Conservation (phyloP, 2,797 vertebrate species). For the Florisuga fusca region DNA sequence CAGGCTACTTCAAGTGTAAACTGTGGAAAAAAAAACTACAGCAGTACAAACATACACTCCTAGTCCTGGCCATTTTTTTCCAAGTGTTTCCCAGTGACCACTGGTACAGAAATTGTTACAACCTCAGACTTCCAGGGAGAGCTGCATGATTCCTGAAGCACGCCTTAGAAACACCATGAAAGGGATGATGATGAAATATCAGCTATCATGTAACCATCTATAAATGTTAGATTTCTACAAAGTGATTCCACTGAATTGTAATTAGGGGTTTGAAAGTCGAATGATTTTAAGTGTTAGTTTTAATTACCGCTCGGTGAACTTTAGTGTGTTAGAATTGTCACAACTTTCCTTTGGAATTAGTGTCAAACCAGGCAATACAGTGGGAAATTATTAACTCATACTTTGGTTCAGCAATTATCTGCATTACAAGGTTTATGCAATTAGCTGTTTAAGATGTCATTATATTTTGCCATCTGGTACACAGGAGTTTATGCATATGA, state of each 20-base stretch:
- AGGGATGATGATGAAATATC: constrained; percentile 70
- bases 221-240: constrained; percentile 78
- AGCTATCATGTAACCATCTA: constrained; percentile 71
- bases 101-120: neutral
- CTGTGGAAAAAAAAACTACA: neutral
- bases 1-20: fast-evolving
- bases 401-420: constrained; percentile 85
- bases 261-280: constrained; percentile 85
- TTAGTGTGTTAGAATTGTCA: constrained; percentile 83
- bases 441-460: constrained; percentile 87
- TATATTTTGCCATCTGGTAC: constrained; percentile 88
- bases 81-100: neutral
- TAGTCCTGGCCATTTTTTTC: neutral
- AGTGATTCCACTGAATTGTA: constrained; percentile 79
- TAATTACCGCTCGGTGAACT: constrained; percentile 86
- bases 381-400: constrained; percentile 86
- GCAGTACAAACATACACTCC: neutral
- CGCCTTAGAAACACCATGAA: constrained; percentile 51
- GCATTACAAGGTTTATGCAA: constrained; percentile 86
- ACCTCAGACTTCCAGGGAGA: constrained; percentile 9
- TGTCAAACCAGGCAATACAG: constrained; percentile 83
- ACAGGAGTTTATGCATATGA: constrained; percentile 85
- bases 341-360: constrained; percentile 86
- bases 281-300: constrained; percentile 84
- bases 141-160: neutral